phyloP scores from a whole-genome alignment of 2,797 vertebrate species.

The Micrastur ruficollis region DNA sequence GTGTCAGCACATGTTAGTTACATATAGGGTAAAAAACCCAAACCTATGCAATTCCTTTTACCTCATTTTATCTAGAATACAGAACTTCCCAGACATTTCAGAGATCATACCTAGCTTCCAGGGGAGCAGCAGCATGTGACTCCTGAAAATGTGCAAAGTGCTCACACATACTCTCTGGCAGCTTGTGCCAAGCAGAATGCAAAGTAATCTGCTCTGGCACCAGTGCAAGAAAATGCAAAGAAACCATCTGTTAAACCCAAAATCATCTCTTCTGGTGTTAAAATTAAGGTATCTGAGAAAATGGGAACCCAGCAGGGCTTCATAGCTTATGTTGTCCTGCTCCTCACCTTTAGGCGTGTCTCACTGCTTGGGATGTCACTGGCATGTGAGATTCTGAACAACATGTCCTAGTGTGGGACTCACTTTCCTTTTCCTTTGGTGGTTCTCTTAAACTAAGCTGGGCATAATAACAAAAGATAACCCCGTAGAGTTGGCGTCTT shows the following conservation, averaged over 20 bases:
- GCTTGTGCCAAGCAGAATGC: background rate
- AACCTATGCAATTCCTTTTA: background rate
- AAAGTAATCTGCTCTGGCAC: background rate
- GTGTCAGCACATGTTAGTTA: background rate
- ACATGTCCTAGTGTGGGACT: accelerated
- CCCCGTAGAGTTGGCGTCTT: background rate
- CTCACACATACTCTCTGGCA: background rate
- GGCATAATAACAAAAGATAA: background rate
- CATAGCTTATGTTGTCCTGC: background rate
- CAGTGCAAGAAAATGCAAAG: background rate
- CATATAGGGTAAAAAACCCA: background rate
- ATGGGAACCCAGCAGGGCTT: background rate
- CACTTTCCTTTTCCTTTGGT: background rate
- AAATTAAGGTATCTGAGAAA: background rate
- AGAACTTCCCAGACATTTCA: background rate
- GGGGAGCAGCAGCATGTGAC: background rate
- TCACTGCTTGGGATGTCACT: background rate
- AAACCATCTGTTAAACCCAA: background rate
- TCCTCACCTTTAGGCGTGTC: background rate
- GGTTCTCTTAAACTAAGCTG: background rate
- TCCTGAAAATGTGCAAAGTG: background rate
- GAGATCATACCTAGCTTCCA: background rate
- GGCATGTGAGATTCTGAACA: background rate
- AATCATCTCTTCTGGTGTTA: background rate
- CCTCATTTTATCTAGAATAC: background rate